Evolutionary conservation across 2,113 vertebrate genomes (phyloP).

Genomic region (Loxodonta africana): DNA sequence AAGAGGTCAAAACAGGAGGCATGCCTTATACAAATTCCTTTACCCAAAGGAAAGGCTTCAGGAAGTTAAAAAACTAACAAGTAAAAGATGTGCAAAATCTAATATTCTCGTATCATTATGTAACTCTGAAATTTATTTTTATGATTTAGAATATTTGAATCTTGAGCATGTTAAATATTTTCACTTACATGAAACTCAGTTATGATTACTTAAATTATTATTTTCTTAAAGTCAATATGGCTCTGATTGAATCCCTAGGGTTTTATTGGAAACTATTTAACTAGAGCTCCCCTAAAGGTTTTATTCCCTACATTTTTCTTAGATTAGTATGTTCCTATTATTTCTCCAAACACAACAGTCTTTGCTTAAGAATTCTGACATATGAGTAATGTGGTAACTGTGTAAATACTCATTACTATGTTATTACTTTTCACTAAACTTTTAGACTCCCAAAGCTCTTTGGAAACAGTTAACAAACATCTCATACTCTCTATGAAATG

Average conservation of each 20-base stretch:
- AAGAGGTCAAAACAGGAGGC: constrained; percentile 29
- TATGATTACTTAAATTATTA: constrained; percentile 66
- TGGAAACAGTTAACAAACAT: constrained; percentile 63
- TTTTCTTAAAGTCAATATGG: constrained; percentile 66
- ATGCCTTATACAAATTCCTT: constrained; percentile 49
- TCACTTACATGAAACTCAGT: constrained; percentile 41
- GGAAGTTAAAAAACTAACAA: constrained; percentile 33
- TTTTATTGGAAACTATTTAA: constrained; percentile 59
- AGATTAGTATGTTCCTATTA: constrained; percentile 10
- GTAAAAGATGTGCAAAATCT: constrained; percentile 18
- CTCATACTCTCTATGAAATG: constrained; percentile 19
- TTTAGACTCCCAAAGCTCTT: constrained; percentile 34
- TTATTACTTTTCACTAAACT: constrained; percentile 37
- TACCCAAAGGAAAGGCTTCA: constrained; percentile 29
- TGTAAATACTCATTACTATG: constrained; percentile 31
- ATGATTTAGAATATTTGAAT: constrained; percentile 65
- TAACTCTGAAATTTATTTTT: constrained; percentile 54
- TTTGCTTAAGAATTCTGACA: constrained; percentile 49
- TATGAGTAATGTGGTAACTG: constrained; percentile 3
- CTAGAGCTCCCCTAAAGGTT: not conserved
- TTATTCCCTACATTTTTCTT: constrained; percentile 56
- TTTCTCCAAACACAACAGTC: constrained; percentile 35
- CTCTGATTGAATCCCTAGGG: constrained; percentile 42
- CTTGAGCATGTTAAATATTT: constrained; percentile 66
- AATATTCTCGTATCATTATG: constrained; percentile 45